Base-by-base conservation (phyloP, 2,113 vertebrate species). In the Nerophis ophidion region DNA sequence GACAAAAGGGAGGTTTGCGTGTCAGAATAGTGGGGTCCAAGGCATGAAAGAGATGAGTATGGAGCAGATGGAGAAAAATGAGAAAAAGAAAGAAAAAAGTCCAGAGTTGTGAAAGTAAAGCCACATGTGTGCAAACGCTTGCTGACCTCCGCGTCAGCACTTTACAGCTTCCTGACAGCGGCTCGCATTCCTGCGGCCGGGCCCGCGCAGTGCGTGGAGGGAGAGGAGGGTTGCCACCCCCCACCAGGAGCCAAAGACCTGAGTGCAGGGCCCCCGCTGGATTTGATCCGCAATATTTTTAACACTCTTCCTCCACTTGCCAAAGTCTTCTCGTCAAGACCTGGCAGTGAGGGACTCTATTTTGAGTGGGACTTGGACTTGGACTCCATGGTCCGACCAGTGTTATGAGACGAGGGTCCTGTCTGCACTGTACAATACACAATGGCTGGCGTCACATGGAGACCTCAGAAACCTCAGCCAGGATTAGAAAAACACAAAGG, bases 61-160 rank as follows among this genome's bases (percentile, higher is more conserved):
- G 26, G 58, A 54, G 59, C 74, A 70, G 60, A 77, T 74, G 71
- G 79, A 76, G 61, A 65, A 66, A 60, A 77, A 76, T 52, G 44
- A 26, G 7, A 68, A 42, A 44, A 5, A 44, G 11, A 12, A 44
- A 12, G 2, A 44, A 44, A 44, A 72, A 75, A 59, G 35, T 38
- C 65, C 56, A 72, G 62, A 75, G 69, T 78, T 83, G 75, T 86
- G 75, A 84, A 87, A 84, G 81, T 83, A 80, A 84, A 84, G 82
- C 78, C 84, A 85, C 81, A 86, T 89, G 85, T 87, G 85, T 78
- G 82, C 81, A 87, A 86, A 86, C 46, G 75, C 72, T 79, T 61
- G 63, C 66, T 85, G 84, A 89, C 81, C 84, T 81, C 77, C 38
- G 67, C 85, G 53, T 87, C 88, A 89, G 83, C 85, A 84, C 77